Percentiles rank a stretch among this genome's conserved stretches.
These are phyloP conservation scores for Drosophila persimilis DNA, from an alignment of 1,140 invertebrate species.

Conservation along the genomic window DNA sequence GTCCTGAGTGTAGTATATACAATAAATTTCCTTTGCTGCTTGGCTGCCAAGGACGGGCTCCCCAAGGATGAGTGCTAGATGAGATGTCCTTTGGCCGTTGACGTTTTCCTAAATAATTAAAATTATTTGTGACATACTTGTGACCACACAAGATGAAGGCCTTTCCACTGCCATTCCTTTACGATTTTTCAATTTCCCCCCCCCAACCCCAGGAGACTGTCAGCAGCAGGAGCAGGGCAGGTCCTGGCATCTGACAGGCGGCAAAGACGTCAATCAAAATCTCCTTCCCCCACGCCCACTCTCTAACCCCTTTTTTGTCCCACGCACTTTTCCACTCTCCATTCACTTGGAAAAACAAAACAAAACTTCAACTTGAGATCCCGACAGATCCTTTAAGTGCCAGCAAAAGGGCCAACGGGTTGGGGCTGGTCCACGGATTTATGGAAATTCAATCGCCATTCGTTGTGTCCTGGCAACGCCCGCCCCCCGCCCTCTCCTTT, in stretches of 20 bases:
- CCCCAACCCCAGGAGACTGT: constrained; percentile 18
- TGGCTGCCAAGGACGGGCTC: constrained; percentile 6
- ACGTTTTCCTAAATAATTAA: constrained; percentile 57
- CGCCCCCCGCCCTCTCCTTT: constrained; percentile 6
- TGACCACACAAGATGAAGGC: constrained; percentile 6
- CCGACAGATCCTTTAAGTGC: constrained; percentile 60
- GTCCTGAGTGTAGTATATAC: constrained; percentile 37
- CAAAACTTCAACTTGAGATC: constrained; percentile 36
- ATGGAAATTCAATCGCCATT: constrained; percentile 58
- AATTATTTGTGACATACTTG: constrained; percentile 66
- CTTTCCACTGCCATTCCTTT: background rate
- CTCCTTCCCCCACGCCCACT: constrained; percentile 1
- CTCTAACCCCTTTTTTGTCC: background rate
- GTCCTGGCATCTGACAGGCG: constrained; percentile 43
- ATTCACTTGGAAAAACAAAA: constrained; percentile 30
- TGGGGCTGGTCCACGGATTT: constrained; percentile 33
- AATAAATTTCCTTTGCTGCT: constrained; percentile 39
- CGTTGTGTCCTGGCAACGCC: constrained; percentile 32
- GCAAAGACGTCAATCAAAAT: constrained; percentile 68
- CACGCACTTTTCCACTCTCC: background rate
- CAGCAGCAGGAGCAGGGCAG: constrained; percentile 18
- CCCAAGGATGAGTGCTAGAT: constrained; percentile 8
- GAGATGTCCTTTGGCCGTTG: constrained; percentile 35
- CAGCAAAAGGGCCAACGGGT: constrained; percentile 57
- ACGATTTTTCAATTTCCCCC: constrained; percentile 55